Base-by-base conservation (phyloP, 2,113 vertebrate species). In the Pseudorectes ferrugineus region DNA sequence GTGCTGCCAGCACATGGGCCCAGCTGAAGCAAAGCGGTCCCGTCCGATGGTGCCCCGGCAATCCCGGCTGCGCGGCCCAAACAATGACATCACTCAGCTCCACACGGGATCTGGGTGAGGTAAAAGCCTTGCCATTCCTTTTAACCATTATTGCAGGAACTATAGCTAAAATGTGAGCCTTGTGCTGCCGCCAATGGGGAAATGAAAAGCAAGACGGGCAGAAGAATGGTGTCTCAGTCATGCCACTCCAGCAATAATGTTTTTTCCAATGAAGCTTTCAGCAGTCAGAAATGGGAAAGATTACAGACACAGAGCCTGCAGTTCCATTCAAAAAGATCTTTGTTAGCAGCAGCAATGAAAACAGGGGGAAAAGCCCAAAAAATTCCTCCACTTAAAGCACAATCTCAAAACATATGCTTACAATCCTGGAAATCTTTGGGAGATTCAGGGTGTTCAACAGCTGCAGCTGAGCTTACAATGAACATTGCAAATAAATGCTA, bases 401-500 rank as follows among this genome's bases (percentile, higher is more conserved):
- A 46, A 63, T 51, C 90, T 87, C 80, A 43, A 85, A 94, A 85
- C 92, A 91, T 79, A 93, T 40, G 92, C 92, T 89, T 74, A 74
- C 84, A 91, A 29, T 80, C 72, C 80, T 77, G 71, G 75, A 92
- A 79, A 92, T 84, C 93, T 94, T 46, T n/a, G 82, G 31, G 90
- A 94, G 82, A 89, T 73, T 93, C 82, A 78, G 83, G 4, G 40
- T 35, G 80, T 66, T 86, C 70, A 96, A 92, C 86, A 94, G 94
- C 90, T 95, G 96, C 95, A 95, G 93, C 92, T 73, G 74, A 88
- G 94, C 81, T 92, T 74, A 70, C 57, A 94, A 52, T 77, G 91
- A 96, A 61, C 85, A 67, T 3, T 59, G 92, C 89, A 96, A 95
- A 93, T 85, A 93, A 96, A 96, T 92, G 88, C 87, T 93, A 95